These are phyloP conservation scores for Ramphastos sulfuratus DNA, from an alignment of 2,113 vertebrate species.

Conservation along the genomic window DNA sequence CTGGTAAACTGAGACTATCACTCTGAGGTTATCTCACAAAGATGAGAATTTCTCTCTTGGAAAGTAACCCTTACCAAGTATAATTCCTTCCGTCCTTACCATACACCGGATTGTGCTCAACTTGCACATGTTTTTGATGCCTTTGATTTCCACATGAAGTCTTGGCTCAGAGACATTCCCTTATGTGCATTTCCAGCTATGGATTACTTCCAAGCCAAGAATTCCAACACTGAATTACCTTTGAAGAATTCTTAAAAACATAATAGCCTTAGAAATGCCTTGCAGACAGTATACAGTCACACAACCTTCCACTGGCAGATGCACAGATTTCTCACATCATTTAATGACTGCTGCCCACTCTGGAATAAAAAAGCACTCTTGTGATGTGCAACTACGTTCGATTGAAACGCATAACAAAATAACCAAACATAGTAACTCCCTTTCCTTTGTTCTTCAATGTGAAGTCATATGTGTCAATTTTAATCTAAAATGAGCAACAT, in stretches of 20 bases:
- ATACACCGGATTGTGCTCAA: background rate
- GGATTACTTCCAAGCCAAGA: background rate
- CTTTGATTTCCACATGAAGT: background rate
- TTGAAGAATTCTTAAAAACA: background rate
- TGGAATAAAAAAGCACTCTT: background rate
- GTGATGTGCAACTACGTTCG: background rate
- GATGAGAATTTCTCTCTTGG: background rate
- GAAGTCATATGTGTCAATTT: background rate
- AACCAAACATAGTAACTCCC: background rate
- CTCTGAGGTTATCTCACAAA: background rate
- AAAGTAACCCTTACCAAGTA: background rate
- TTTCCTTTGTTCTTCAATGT: background rate
- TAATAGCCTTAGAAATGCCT: background rate
- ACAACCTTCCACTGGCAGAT: background rate
- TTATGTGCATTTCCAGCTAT: background rate
- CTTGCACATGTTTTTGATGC: background rate
- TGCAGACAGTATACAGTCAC: background rate
- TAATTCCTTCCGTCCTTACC: background rate
- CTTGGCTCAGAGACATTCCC: background rate
- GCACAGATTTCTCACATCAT: background rate
- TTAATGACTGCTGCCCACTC: conserved; percentile 10
- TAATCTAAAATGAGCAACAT: background rate
- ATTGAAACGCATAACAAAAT: background rate
- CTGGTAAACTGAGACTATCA: background rate
- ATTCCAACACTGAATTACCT: background rate